Percentiles rank a stretch among this genome's conserved stretches.
phyloP scores from a whole-genome alignment of 2,888 invertebrate genomes.

The Seira musarum region DNA sequence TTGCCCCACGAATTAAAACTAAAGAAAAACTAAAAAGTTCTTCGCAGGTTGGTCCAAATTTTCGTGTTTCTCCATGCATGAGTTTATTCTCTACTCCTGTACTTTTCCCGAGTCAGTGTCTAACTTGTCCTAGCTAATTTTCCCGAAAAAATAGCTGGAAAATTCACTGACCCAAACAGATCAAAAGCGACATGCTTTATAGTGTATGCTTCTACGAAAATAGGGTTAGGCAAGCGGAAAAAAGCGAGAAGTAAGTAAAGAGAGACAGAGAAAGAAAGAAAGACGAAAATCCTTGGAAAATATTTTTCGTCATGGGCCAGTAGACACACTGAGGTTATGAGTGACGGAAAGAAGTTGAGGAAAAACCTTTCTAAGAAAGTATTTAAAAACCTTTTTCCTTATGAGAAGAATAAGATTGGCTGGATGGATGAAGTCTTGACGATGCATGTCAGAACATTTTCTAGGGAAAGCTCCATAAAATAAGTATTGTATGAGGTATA shows the following conservation, averaged over 20 bases:
- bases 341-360: not conserved
- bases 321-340: not conserved
- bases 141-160: not conserved
- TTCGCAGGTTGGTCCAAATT: no score
- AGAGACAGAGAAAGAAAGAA: not conserved
- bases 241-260: not conserved
- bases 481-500: slow-evolving; percentile 5
- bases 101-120: no score
- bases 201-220: not conserved
- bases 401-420: not conserved
- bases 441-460: slow-evolving; percentile 1
- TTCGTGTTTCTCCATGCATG: not conserved
- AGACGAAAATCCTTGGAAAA: slow-evolving; percentile 9
- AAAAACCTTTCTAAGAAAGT: not conserved
- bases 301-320: slow-evolving; percentile 17
- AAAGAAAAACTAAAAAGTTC: no score
- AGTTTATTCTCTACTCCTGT: not conserved
- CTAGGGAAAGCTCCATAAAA: not conserved
- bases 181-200: not conserved
- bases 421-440: slow-evolving; percentile 10
- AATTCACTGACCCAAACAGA: not conserved
- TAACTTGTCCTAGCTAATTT: not conserved
- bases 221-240: not conserved
- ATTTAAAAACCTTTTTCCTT: slow-evolving; percentile 16
- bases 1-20: no score